Base-by-base conservation (phyloP, 2,888 invertebrate species). In the Aphodius sticticus region DNA sequence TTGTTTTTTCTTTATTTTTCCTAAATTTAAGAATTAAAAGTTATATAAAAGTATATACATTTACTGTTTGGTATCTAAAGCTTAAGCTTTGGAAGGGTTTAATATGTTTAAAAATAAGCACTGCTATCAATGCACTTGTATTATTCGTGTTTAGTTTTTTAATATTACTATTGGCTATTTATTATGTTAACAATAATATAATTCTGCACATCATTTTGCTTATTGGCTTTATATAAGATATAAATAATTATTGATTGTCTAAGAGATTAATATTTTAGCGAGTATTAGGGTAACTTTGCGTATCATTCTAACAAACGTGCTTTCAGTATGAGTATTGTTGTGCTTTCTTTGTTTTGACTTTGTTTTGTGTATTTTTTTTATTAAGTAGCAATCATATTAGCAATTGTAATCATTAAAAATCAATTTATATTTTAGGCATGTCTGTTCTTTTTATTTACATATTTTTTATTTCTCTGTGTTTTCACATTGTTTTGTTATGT, bases 401-500 rank as follows among this genome's bases (percentile, higher is more conserved):
- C 36, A 74, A 74, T 74, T 74, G 74, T 74, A 74, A 74, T 74
- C 74, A 37, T 35, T 74, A 37, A 71, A 71, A 53, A 53, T 53
- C 53, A 53, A 53, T 53, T 53, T 53, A 53, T 53, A 53, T 53
- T 53, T 53, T 53, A 53, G 53, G 53, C 53, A 53, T 53, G 53
- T 53, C 53, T 53, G 53, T 53, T 53, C 53, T 53, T 53, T 53
- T 53, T 53, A 53, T 53, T 53, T 53, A 53, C 2, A 53, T 26
- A 26, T 26, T 53, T 53, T 53, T 53, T 53, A 53, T 53, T 53
- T 53, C 53, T 53, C 36, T 75, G 75, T 37, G 75, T 37, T 38
- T 76, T 70, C 76, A 53, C 53, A 53, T 53, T 53, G 16, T 78
- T 76, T 78, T 78, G 14, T 76, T 75, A 72, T 38, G 71, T 79